Conservation (phyloP, 2,797 vertebrate species). For the Megaceryle alcyon region DNA sequence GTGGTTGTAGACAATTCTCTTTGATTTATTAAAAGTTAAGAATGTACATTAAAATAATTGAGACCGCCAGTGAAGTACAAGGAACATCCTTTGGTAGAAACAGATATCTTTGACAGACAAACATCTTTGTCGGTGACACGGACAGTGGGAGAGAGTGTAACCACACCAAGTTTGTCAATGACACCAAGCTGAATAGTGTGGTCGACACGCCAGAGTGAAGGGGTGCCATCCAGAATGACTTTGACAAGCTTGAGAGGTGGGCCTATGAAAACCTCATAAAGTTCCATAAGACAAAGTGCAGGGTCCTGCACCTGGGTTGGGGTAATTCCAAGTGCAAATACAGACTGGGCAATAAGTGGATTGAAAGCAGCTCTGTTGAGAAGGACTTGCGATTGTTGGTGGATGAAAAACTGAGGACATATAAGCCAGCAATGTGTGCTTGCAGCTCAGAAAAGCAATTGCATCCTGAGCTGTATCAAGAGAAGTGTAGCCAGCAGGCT, state of each 20-base stretch:
- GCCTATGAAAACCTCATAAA: not conserved
- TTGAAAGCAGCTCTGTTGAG: not conserved
- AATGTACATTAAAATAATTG: slow-evolving; percentile 1
- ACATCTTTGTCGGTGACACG: not conserved
- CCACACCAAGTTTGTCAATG: not conserved
- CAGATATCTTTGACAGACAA: not conserved
- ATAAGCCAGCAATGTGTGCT: not conserved
- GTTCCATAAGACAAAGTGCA: not conserved
- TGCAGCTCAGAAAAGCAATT: not conserved
- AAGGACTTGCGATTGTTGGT: not conserved
- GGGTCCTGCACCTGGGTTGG: not conserved
- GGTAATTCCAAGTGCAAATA: not conserved
- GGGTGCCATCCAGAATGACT: not conserved
- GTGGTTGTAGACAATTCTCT: not conserved
- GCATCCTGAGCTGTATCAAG: not conserved
- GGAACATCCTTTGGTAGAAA: not conserved
- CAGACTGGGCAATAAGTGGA: not conserved
- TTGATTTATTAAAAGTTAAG: slow-evolving; percentile 5
- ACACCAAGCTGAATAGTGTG: not conserved
- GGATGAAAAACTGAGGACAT: not conserved
- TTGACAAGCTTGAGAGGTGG: not conserved
- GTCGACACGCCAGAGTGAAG: not conserved
- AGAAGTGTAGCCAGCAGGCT: not conserved
- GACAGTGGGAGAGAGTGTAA: not conserved
- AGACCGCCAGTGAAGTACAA: not conserved